Base-by-base conservation (phyloP, 64 coral and sea anemone species). In the Astreopora myriophthalma region DNA sequence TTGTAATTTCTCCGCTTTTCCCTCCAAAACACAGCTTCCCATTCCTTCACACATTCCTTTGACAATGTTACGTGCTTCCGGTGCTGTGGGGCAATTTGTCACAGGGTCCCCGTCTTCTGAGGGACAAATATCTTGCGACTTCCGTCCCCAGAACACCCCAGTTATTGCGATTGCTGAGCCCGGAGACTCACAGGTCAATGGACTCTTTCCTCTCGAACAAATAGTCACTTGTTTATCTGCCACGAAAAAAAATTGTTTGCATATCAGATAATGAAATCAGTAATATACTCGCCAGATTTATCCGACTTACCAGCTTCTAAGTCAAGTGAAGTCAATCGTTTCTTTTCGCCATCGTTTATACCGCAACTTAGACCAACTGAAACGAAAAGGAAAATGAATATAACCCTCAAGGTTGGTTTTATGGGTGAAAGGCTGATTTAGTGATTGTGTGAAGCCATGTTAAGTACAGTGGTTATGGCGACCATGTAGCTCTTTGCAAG, bases 101-200 rank as follows among this genome's bases (percentile, higher is more conserved):
- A 94, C 34, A 3, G 92, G 95, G 48, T 97, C 95, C 17, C 95
- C 95, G 31, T 97, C 95, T 22, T 97, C 95, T 11, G 95, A 97
- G 12, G 95, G 91, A 17, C 95, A 97, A 36, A 97, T 97, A 49
- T 94, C 73, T 14, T 87, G 32, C 12, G 95, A 94, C 28, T 64
- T 9, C 16, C 95, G 88, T 33, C 95, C 95, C 95, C 95, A 97
- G 65, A 97, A 97, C 2, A 89, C 95, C 12, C 92, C 86, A 12
- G 91, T 97, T 30, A 97, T 84, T 3, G 95, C 95, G 25, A 97
- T 97, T 16, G 95, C 76, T 57, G 95, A 97, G 19, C 95, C 95
- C 34, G 95, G 92, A 8, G 87, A 94, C 63, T 86, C 93, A 14
- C 95, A 97, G 2, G 91, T 97, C 23, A 97, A 51, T 33, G 95